phyloP scores from a whole-genome alignment of 2,113 vertebrate genomes.

The Leucosticte australis region DNA sequence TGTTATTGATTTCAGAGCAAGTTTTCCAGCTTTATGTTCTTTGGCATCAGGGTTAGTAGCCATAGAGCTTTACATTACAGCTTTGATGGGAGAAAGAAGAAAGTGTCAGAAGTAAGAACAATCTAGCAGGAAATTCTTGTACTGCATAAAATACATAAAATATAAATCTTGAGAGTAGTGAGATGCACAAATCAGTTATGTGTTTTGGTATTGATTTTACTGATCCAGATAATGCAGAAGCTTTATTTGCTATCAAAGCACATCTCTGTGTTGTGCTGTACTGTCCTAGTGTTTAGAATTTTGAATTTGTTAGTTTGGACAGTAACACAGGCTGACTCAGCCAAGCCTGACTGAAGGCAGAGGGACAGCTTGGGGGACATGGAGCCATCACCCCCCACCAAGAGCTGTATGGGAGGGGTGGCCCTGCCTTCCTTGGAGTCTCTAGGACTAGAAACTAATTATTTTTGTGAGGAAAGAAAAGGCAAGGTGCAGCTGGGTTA shows the following conservation, averaged over 20 bases:
- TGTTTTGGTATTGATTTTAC: not conserved
- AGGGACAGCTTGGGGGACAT: accelerated
- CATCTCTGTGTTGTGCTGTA: not conserved
- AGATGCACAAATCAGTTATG: not conserved
- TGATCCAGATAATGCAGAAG: not conserved
- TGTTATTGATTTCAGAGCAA: not conserved
- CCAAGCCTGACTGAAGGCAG: not conserved
- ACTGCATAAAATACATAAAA: not conserved
- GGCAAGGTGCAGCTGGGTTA: not conserved
- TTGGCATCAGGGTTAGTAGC: not conserved
- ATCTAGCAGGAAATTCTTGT: not conserved
- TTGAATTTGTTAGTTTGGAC: not conserved
- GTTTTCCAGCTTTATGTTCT: not conserved
- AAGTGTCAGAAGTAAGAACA: not conserved
- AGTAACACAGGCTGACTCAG: not conserved
- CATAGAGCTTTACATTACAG: not conserved
- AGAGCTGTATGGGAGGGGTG: not conserved
- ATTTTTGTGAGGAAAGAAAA: not conserved
- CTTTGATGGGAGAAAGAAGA: not conserved
- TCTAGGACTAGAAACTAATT: not conserved
- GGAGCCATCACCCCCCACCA: not conserved
- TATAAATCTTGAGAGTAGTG: not conserved
- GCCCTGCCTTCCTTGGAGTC: not conserved
- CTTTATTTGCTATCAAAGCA: not conserved
- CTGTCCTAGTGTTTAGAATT: not conserved